Percentiles rank a stretch among this genome's conserved stretches.
These are phyloP conservation scores for Apomyelois bistriatella DNA, from an alignment of 2,888 invertebrate genomes.

Conservation along the genomic window DNA sequence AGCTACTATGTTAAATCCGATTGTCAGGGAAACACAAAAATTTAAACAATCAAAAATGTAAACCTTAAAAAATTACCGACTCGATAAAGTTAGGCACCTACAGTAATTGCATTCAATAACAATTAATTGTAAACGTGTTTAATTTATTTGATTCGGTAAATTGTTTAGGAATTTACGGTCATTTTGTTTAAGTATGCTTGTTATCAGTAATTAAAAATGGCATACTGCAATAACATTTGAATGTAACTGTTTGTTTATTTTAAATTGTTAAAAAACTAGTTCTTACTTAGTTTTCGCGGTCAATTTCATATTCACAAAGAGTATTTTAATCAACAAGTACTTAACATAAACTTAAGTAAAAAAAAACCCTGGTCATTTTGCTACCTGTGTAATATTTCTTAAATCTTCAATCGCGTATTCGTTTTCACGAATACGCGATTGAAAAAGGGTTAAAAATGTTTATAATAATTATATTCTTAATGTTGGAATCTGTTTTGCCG, in stretches of 20 bases:
- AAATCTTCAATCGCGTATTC: too few relatives aligned
- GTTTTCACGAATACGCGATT: background rate
- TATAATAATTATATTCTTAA: conserved; percentile 67
- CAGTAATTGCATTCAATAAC: too few relatives aligned
- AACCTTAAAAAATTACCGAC: background rate
- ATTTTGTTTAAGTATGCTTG: too few relatives aligned
- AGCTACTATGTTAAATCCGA: conserved; percentile 48
- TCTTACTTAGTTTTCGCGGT: too few relatives aligned
- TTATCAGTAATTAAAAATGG: too few relatives aligned
- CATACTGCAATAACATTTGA: too few relatives aligned
- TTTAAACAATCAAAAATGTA: conserved; percentile 12
- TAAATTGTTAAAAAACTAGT: too few relatives aligned
- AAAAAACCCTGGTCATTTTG: conserved; percentile 29
- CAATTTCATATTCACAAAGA: too few relatives aligned
- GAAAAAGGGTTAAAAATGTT: conserved; percentile 20
- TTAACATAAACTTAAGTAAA: background rate
- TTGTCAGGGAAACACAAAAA: conserved; percentile 53
- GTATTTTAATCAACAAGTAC: background rate
- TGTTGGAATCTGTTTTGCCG: conserved; percentile 66
- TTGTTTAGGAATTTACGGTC: too few relatives aligned
- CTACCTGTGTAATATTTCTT: conserved; percentile 6
- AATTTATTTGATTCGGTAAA: too few relatives aligned
- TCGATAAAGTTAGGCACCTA: background rate
- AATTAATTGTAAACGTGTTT: too few relatives aligned
- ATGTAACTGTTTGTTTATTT: too few relatives aligned